Conservation (phyloP, 2,888 invertebrate genomes). For the Syrista parreyssii region DNA sequence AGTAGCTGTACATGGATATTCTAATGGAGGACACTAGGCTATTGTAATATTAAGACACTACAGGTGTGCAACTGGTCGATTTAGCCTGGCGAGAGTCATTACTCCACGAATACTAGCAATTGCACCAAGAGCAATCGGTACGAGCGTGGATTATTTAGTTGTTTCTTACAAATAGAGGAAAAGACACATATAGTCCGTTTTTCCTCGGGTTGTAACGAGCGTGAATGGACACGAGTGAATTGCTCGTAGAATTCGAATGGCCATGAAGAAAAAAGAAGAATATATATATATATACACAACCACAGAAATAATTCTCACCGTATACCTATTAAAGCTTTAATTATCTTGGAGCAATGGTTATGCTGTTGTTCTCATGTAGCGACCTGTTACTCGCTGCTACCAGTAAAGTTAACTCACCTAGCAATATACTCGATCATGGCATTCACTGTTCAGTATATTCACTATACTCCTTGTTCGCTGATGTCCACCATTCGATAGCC, state of each 20-base stretch:
- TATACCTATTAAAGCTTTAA: constrained; percentile 23
- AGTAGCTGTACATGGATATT: not conserved
- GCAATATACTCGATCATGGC: not conserved
- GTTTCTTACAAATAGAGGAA: not conserved
- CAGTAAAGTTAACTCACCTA: not conserved
- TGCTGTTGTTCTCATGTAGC: not conserved
- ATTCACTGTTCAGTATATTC: not conserved
- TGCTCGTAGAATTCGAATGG: not conserved
- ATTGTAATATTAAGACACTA: not conserved
- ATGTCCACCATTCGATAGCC: not conserved
- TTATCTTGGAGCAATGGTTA: constrained; percentile 14
- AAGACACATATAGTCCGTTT: not conserved
- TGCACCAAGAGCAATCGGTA: not conserved
- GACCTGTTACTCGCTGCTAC: constrained; percentile 3
- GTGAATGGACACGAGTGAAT: not conserved
- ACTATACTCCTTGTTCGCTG: not conserved
- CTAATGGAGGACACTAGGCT: not conserved
- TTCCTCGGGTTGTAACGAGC: constrained; percentile 4
- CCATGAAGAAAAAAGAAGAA: not conserved
- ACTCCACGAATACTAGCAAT: not conserved
- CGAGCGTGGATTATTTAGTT: not conserved
- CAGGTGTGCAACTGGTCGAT: not conserved
- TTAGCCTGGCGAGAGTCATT: not conserved
- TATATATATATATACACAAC: not conserved
- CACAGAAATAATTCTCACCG: constrained; percentile 19